phyloP scores from a whole-genome alignment of 1,140 invertebrate genomes.

The Elysia chlorotica region DNA sequence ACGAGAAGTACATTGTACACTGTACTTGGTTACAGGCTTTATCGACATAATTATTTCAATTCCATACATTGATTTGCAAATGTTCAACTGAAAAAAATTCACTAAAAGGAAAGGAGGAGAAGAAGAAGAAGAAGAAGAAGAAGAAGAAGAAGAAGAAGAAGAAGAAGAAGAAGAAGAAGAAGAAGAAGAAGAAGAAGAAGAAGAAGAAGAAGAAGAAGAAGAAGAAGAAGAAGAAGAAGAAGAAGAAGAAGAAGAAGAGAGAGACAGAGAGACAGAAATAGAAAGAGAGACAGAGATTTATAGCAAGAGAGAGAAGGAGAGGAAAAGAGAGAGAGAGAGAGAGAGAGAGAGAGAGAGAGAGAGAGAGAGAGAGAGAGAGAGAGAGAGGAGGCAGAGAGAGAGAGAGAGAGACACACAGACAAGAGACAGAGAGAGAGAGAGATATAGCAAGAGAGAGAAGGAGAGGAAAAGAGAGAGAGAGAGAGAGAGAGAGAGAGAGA shows the following conservation, averaged over 20 bases:
- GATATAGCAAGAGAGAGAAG: no score
- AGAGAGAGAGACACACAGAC: neutral
- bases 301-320: slow-evolving; percentile 1
- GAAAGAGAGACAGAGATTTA: neutral
- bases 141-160: neutral
- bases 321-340: neutral
- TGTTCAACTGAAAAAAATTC: no score
- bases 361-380: neutral
- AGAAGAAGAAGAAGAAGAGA: neutral
- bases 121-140: neutral
- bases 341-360: neutral
- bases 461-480: neutral
- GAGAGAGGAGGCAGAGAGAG: neutral
- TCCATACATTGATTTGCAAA: no score
- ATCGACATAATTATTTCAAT: no score
- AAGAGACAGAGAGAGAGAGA: neutral
- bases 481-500: neutral
- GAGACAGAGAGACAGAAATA: slow-evolving; percentile 3
- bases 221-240: neutral
- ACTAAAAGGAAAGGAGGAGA: neutral
- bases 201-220: neutral
- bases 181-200: neutral
- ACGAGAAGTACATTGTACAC: neutral
- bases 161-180: neutral
- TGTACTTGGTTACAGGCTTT: no score